Evolutionary conservation across 2,113 vertebrate genomes (phyloP), one percentile per base, ranked within the genome.

Genomic region (Centrocercus urophasianus): DNA sequence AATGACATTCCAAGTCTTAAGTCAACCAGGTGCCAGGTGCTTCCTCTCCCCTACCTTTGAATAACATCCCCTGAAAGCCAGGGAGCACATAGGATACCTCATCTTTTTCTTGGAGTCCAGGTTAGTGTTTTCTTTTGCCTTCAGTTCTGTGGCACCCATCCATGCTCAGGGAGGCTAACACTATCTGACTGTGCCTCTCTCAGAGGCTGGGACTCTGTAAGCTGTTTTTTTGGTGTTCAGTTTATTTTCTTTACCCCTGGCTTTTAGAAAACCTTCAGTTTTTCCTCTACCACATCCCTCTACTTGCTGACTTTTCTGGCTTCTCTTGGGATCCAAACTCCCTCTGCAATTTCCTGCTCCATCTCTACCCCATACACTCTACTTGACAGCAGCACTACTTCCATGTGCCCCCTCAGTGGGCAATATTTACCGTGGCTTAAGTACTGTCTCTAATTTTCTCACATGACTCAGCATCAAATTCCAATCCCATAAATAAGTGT

Each of bases 391-490:
- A 94, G 19, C 32, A 36, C 45, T 70, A 57, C 89, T 95, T 93
- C 75, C 36, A 64, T n/a, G 72, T 78, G 11, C 17, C 40, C 52
- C 42, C 57, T 97, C 5, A 3, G 76, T 69, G 65, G 60, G 59
- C 59, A 84, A 74, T 45, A 93, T 91, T 95, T 96, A 34, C 89
- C 76, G 77, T 90, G 72, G 86, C 63, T 88, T 27, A 38, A 89
- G 82, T 4, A 6, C 28, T 72, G 57, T 71, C n/a, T 94, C 72
- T 95, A 94, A 84, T 94, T 96, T 97, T 93, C 77, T 70, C 93
- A 96, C 92, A 86, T 96, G 94, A 92, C 91, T 94, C 93, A 94
- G 88, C 93, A 95, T 83, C 36, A 34, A 84, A 67, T 78, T 96
- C 78, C 73, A 82, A 93, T 91, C 96, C 83, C 78, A 91, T 88